phyloP scores from a whole-genome alignment of 1,140 invertebrate genomes.

The Eriosoma lanigerum region DNA sequence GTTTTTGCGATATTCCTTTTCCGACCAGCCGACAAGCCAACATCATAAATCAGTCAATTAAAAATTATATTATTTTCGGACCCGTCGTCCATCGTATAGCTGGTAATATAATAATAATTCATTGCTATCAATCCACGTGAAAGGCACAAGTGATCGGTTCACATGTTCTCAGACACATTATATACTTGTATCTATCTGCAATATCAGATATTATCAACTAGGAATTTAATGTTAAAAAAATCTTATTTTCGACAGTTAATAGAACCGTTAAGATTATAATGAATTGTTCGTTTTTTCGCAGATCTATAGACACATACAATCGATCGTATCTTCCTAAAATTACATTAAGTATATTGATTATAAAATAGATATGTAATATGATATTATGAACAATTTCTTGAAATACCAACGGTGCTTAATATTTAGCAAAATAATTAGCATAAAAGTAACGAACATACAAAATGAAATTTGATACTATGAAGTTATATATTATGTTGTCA shows the following conservation, averaged over 20 bases:
- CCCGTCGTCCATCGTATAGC: too few species aligned
- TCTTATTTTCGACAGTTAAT: not conserved
- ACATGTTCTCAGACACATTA: constrained; percentile 46
- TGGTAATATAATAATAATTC: constrained; percentile 1
- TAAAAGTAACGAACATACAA: too few species aligned
- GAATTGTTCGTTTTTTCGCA: too few species aligned
- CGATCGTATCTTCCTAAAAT: too few species aligned
- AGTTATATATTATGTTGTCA: too few species aligned
- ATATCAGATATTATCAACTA: not conserved
- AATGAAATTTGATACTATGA: too few species aligned
- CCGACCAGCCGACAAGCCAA: not conserved
- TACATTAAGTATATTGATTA: too few species aligned
- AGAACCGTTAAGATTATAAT: constrained; percentile 17
- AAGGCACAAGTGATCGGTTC: constrained; percentile 39
- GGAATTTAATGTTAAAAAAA: not conserved
- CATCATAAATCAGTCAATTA: constrained; percentile 46
- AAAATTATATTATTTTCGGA: constrained; percentile 40
- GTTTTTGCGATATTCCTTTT: constrained; percentile 9
- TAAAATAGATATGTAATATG: too few species aligned
- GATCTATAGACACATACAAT: too few species aligned
- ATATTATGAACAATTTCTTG: too few species aligned
- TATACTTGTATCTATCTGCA: not conserved
- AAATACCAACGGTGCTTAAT: too few species aligned
- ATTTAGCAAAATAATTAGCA: too few species aligned
- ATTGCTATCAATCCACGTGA: constrained; percentile 18